Base-by-base conservation (phyloP, 2,113 vertebrate species). In the Paramormyrops kingsleyae region DNA sequence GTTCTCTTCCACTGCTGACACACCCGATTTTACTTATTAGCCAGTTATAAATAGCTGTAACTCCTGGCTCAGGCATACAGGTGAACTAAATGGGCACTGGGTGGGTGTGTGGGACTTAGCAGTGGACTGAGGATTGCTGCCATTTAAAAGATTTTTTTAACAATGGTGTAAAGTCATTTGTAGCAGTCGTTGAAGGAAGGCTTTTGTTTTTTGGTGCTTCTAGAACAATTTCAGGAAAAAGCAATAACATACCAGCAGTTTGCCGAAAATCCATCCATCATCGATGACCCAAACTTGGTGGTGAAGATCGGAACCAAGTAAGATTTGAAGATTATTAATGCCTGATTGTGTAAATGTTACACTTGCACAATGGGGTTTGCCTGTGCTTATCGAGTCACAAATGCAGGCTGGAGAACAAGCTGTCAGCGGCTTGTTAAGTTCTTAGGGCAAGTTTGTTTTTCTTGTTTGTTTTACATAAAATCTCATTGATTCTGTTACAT, bases 291-390 rank as follows among this genome's bases (percentile, higher is more conserved):
- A 53, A 97, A 97, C 86, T 96, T 98, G 0, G 97, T 97, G 91
- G 95, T 98, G 74, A 97, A 97, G 93, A 97, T 97, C 44, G 96
- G 96, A 91, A 97, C 95, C 91, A 97, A 97, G 97, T 98, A 92
- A 95, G 97, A 83, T 44, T 5, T 87, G 19, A 86, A 49, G 44
- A 50, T 50, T 86, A n/a, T 47, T 86, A 49, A 50, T 13, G n/a
- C 19, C 5, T 49, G 9, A 50, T 86, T 50, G n/a, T 15, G 12
- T 86, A 50, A 42, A 6, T 19, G 15, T 39, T 12, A 31, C n/a
- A 0, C 27, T 70, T 31, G 62, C 27, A 70, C n/a, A 31, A 70
- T 70, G n/a, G 27, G 62, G 62, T 70, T 6, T 80, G 17, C 74
- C 74, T 80, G 35, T 17, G 74, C 5, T 80, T 80, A 31, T 70